Percentiles rank a stretch among this genome's conserved stretches.
phyloP scores from a whole-genome alignment of 2,888 invertebrate genomes.

The Buathra laborator region DNA sequence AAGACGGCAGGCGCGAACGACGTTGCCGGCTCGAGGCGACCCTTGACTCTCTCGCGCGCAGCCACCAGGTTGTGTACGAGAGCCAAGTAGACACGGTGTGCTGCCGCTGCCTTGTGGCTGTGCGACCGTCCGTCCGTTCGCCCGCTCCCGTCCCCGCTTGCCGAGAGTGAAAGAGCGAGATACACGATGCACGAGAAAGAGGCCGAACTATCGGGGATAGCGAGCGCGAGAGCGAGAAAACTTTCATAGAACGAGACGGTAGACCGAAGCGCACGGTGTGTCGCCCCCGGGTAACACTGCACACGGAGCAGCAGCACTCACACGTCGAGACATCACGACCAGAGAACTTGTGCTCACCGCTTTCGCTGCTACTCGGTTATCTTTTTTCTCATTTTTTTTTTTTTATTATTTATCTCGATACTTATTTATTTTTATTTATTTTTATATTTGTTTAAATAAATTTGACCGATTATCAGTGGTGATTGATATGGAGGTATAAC shows the following conservation, averaged over 20 bases:
- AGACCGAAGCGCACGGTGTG: conserved; percentile 53
- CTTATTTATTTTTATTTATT: neutral
- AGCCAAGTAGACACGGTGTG: conserved; percentile 62
- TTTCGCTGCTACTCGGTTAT: conserved; percentile 22
- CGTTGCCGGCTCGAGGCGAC: conserved; percentile 69
- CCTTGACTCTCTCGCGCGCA: conserved; percentile 69
- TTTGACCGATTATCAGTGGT: neutral
- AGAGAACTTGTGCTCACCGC: conserved; percentile 41
- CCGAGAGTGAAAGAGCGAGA: conserved; percentile 55
- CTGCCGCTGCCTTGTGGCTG: conserved; percentile 64
- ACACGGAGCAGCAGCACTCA: conserved; percentile 68
- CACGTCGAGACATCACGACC: conserved; percentile 59
- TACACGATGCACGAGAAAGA: conserved; percentile 16
- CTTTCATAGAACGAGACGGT: conserved; percentile 9
- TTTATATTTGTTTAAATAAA: neutral
- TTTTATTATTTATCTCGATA: neutral
- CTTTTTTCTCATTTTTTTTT: neutral
- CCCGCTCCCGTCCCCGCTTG: conserved; percentile 69
- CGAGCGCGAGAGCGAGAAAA: conserved; percentile 43
- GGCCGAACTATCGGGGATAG: conserved; percentile 18
- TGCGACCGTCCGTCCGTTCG: conserved; percentile 64
- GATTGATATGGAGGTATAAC: neutral
- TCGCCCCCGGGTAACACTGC: conserved; percentile 64
- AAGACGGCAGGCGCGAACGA: conserved; percentile 68
- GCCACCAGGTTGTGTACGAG: conserved; percentile 65